Evolutionary conservation across 2,113 vertebrate genomes (phyloP), one percentile per base, ranked within the genome.

Genomic region (Lampris incognitus): DNA sequence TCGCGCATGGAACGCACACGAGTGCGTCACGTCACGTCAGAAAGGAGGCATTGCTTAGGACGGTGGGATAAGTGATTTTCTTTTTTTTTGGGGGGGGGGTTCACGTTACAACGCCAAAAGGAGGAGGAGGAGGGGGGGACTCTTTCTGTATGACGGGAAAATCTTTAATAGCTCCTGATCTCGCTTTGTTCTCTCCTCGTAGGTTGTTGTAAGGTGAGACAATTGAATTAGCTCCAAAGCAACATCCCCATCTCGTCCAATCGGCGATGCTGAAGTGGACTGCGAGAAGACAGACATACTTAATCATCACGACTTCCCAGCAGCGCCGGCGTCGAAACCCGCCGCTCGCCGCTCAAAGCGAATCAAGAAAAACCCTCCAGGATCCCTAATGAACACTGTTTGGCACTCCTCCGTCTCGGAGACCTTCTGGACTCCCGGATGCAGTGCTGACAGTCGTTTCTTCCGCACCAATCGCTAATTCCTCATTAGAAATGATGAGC

Each of bases 401-500:
- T 87, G 78, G 73, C 86, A 87, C 81, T 83, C 83, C 77, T 83
- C 80, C 57, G 64, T 85, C 78, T 78, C 52, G 1, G n/a, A 83
- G 86, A 91, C 83, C 80, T 86, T 87, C 84, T 71, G 78, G 84
- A 84, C 84, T 89, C 69, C 56, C 78, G 63, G 57, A 63, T 81
- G 77, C 70, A 78, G 67, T 74, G 82, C 88, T 91, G 87, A 91
- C 86, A 80, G 83, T 87, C 82, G 85, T 91, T 91, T 92, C 87
- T 86, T 76, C 82, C 66, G 46, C 74, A 72, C 74, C 67, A 44
- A 92, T 93, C 88, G 72, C 90, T 93, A 92, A 94, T 92, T 93
- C 90, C 91, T 94, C 91, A 94, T 95, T 94, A 94, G 92, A 93
- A 93, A 93, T 90, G 90, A 95, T 94, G 92, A 95, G 93, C 92